Evolutionary conservation across 2,888 invertebrate genomes (phyloP), one percentile per base, ranked within the genome.

Genomic region (Pristionchus exspectatus): DNA sequence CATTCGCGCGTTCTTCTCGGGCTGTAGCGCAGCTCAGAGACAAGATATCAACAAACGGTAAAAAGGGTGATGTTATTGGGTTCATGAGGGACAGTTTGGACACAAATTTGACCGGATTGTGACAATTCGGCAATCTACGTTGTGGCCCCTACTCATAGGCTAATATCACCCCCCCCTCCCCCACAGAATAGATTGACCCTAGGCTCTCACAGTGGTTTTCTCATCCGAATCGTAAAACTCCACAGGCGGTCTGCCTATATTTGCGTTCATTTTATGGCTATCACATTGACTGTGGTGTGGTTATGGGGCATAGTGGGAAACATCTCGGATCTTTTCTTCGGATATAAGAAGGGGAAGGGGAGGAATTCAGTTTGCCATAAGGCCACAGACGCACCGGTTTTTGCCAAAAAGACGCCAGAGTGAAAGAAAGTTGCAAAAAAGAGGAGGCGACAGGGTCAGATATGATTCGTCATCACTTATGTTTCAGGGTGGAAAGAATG

Each of bases 271-370:
- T 81, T 81, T 81, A 81, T 81, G 81, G 81, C 81, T 81, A 44
- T 81, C 81, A 81, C 81, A 81, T 81, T 81, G 81, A 81, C 50
- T 81, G 44, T 9, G 44, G 44, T 38, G 44, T 50, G 50, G 50
- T 81, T 81, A 81, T 81, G 81, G 81, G 81, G 50, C 81, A 54
- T 81, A 81, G 81, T 81, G 81, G 81, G 81, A 81, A 72, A 81
- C 81, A 81, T 81, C 44, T 3, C 24, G 44, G 44, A 44, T 77
- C 77, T 24, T 44, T 5, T 30, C 81, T 27, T 81, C 38, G 38
- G 74, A 81, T 54, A n/a, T 81, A 21, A 81, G 81, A 44, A 27
- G 38, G 12, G 44, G 44, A 50, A 50, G 7, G 44, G 24, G 12
- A 3, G 14, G 50, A 81, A 33, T n/a, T 38, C 38, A 21, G 50